Percentiles rank a stretch among this genome's conserved stretches.
Evolutionary conservation across 2,797 vertebrate species (phyloP).

Genomic region (Enteromius fasciolatus): DNA sequence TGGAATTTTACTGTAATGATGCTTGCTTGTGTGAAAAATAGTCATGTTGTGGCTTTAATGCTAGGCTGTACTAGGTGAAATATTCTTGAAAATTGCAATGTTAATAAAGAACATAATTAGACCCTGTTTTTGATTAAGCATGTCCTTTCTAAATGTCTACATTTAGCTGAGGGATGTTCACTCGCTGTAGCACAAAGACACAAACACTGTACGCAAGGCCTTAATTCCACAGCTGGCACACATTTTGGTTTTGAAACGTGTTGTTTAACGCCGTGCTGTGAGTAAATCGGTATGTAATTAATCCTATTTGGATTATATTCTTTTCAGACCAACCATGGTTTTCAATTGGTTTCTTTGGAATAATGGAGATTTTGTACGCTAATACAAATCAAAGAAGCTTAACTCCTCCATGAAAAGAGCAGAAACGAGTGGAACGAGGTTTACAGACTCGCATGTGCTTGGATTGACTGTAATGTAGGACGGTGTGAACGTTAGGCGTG

Average conservation of each 20-base stretch:
- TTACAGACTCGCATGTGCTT: conserved; percentile 12
- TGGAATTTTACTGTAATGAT: neutral
- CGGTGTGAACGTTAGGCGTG: neutral
- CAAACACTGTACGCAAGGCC: neutral
- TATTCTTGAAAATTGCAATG: neutral
- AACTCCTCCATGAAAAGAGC: conserved; percentile 14
- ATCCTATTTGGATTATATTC: conserved; percentile 22
- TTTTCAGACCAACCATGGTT: conserved; percentile 21
- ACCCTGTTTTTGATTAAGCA: neutral
- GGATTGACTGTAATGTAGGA: conserved; percentile 42
- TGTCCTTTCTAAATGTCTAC: neutral
- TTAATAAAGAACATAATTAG: neutral
- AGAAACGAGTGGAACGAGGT: conserved; percentile 10
- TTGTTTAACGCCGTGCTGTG: conserved; percentile 22
- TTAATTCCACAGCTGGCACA: conserved; percentile 4
- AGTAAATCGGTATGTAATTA: conserved; percentile 35
- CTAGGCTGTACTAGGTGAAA: neutral
- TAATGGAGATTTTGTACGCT: neutral
- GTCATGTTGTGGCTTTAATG: neutral
- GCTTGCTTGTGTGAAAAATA: neutral
- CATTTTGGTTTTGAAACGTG: conserved; percentile 17
- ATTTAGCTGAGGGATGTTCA: neutral
- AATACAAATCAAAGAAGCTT: conserved; percentile 31
- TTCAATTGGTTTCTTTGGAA: conserved; percentile 1
- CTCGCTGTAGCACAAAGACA: neutral